Percentiles rank a stretch among this genome's conserved stretches.
phyloP scores from a whole-genome alignment of 2,797 vertebrate genomes.

The Leptodactylus fallax region DNA sequence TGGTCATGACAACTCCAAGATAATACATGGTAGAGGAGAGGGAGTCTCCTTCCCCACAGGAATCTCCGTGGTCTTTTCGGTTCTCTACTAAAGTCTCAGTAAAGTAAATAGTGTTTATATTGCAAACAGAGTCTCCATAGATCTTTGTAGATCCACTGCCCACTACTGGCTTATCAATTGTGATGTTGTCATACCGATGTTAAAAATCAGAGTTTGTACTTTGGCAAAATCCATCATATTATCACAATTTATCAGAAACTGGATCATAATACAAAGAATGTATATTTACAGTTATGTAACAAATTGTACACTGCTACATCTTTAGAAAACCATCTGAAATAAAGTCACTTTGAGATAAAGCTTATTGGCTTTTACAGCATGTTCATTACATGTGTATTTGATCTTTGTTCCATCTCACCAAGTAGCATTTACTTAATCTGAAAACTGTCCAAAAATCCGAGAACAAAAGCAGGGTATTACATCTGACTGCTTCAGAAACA shows the following conservation, averaged over 20 bases:
- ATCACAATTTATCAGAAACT: not conserved
- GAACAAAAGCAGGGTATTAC: constrained; percentile 6
- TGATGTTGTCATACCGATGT: not conserved
- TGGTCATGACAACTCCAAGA: no score
- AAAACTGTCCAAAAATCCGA: no score
- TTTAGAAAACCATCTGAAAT: not conserved
- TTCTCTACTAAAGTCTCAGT: no score
- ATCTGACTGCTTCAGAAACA: not conserved
- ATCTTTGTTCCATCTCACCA: not conserved
- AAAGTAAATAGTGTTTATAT: no score
- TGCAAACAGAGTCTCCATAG: no score
- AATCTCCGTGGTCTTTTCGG: no score
- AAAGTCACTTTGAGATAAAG: not conserved
- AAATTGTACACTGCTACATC: not conserved
- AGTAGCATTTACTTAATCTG: not conserved
- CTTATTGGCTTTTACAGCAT: not conserved
- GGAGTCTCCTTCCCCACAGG: no score
- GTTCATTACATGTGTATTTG: constrained; percentile 12
- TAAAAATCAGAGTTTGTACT: no score
- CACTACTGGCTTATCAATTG: no score
- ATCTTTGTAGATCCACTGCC: no score
- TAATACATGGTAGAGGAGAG: no score
- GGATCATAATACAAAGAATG: not conserved
- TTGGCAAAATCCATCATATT: no score
- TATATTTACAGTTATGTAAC: not conserved